Conservation (phyloP, 2,797 vertebrate species). For the Notamacropus eugenii region DNA sequence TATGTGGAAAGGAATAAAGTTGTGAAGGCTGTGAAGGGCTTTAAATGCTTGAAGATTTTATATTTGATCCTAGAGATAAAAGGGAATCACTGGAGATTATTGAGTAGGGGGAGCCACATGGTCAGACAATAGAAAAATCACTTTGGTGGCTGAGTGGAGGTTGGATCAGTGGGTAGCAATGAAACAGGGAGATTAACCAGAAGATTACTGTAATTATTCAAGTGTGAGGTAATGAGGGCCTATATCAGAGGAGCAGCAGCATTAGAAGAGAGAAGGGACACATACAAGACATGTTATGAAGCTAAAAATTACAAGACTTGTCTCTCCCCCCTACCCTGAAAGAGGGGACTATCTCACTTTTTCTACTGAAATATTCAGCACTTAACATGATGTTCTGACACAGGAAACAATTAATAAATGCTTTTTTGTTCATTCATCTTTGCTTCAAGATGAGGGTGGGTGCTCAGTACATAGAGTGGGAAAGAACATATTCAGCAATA, state of each 20-base stretch:
- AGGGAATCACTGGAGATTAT: neutral
- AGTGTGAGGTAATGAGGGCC: neutral
- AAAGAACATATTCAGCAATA: no score
- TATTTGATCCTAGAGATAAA: neutral
- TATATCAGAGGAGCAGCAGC: neutral
- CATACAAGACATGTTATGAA: no score
- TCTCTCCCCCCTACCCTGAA: neutral
- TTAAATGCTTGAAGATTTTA: neutral
- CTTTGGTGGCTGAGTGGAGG: neutral
- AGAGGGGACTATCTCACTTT: neutral
- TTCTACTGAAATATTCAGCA: neutral
- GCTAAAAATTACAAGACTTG: no score
- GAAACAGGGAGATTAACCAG: neutral
- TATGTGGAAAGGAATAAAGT: neutral
- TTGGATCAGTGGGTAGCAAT: neutral
- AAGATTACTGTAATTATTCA: neutral
- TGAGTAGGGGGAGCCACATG: neutral
- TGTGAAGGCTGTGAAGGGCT: neutral
- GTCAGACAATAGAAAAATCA: no score
- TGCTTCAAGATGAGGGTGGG: no score
- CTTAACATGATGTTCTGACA: neutral
- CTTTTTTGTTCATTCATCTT: neutral
- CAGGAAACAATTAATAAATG: no score
- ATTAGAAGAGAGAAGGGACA: no score
- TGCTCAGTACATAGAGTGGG: no score